A percentile compares a stretch with the other conserved stretches of the same genome.
phyloP scores from a whole-genome alignment of 2,113 vertebrate genomes.

The Natator depressus region DNA sequence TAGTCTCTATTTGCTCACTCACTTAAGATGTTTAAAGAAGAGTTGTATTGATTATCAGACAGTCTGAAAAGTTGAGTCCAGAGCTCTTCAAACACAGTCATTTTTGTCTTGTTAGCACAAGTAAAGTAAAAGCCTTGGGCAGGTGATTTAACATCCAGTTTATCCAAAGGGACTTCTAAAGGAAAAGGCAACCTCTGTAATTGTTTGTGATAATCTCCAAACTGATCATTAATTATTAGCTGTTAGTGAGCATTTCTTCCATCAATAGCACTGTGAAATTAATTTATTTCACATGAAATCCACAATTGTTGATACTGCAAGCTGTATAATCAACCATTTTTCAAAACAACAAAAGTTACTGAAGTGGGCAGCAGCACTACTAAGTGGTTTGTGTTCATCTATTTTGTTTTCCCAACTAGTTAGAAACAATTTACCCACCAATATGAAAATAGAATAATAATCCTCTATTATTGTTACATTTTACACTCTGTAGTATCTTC shows the following conservation, averaged over 20 bases:
- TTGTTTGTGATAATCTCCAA: slow-evolving; percentile 60
- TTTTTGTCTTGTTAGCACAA: slow-evolving; percentile 58
- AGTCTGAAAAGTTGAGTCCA: slow-evolving; percentile 48
- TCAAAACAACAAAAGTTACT: slow-evolving; percentile 22
- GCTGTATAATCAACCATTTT: slow-evolving; percentile 23
- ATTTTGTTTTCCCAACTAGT: background rate
- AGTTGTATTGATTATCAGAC: slow-evolving; percentile 59
- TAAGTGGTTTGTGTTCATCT: background rate
- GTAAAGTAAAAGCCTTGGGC: slow-evolving; percentile 58
- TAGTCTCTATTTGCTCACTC: slow-evolving; percentile 51
- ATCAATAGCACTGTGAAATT: slow-evolving; percentile 24
- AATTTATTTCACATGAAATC: slow-evolving; percentile 52
- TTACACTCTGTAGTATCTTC: background rate
- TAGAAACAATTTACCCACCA: slow-evolving; percentile 22
- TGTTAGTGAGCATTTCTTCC: slow-evolving; percentile 47
- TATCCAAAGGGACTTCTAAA: slow-evolving; percentile 63
- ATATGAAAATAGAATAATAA: background rate
- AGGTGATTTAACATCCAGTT: slow-evolving; percentile 66
- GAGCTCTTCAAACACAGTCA: slow-evolving; percentile 52
- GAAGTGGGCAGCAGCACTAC: background rate
- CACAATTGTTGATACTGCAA: slow-evolving; percentile 11
- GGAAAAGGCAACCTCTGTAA: slow-evolving; percentile 51
- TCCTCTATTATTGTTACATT: background rate
- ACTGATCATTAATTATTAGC: slow-evolving; percentile 65
- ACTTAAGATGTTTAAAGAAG: slow-evolving; percentile 71